Evolutionary conservation across 23 tunicate species (phyloP), one percentile per base, ranked within the genome.

Genomic region (Styela plicata): DNA sequence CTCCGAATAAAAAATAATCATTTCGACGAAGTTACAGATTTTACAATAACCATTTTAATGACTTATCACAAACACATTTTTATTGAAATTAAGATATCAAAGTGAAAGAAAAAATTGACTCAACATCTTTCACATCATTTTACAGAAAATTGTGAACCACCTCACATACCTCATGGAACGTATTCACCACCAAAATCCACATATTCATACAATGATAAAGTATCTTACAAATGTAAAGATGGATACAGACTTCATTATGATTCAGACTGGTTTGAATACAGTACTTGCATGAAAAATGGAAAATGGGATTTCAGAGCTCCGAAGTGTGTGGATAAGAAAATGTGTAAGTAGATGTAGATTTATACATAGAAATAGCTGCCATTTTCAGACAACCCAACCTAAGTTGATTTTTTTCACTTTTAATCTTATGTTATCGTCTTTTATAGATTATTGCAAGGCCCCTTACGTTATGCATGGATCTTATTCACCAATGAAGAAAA

Each of bases 201-300:
- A 31, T 73, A 73, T 31, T 24, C 27, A 31, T 17, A 31, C 52
- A 31, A 31, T 33, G 78, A 73, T 0, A 73, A 34, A 73, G 52
- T 73, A 31, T 33, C 30, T 31, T 73, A 73, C 78, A 24, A 34
- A 73, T 73, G 78, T 62, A 22, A 73, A 23, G 78, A 73, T 24
- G 78, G 78, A 73, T 73, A 73, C 78, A 73, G 19, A 22, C 78
- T 33, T 28, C 27, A 33, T 21, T 73, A 73, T 31, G 44, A 35
- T 1, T n/a, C 16, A 1, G 78, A 73, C 32, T 73, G 78, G 78
- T 73, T 31, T 33, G 78, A 73, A 73, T 73, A n/a, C 78, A 73
- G 57, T 62, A 73, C 57, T 23, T 73, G 78, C 32, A 73, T 73
- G 78, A 0, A 35, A 1, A 35, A 24, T 33, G 78, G 78, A 0